Base-by-base conservation (phyloP, 1,140 invertebrate species). In the Leptonema lineaticorne region DNA sequence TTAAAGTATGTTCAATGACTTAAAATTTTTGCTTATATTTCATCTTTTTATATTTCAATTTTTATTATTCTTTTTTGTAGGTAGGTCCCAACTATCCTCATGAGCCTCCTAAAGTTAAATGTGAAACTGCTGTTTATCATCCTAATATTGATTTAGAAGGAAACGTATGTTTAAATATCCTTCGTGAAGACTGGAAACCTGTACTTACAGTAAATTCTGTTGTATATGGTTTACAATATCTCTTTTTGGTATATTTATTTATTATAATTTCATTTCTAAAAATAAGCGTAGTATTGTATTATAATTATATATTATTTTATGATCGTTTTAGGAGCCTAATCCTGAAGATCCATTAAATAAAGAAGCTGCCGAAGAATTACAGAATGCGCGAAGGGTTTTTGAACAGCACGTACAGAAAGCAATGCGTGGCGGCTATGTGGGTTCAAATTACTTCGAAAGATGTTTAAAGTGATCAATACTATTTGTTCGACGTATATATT, bases 141-240 rank as follows among this genome's bases (percentile, higher is more conserved):
- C 95, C 95, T 26, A 97, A 97, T 77, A 97, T 97, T 79, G 95
- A 97, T 83, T 82, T 96, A 67, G 94, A 96, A 78, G 95, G 95
- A 57, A 96, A 97, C 84, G 94, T 97, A 5, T 97, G 95, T 77
- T 83, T 97, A 58, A 97, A 97, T 82, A 97, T 97, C 77, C 82
- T 97, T 67, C 86, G 96, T 77, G 96, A 98, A 88, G 96, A 99
- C 83, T 99, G 96, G 96, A 99, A 99, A 81, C 96, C 96, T 69
- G 96, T 98, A 67, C 86, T 99, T 63, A 98, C 96, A 46, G 95
- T 99, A 72, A 98, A 97, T 81, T 96, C 96, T 67, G 95, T 99
- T 81, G 93, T 99, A 57, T 98, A 98, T 87, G 96, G 96, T 72
- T 85, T 99, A 73, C 96, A 98, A 78, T 98, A 97, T 88, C 88